A percentile compares a stretch with the other conserved stretches of the same genome.
These are phyloP conservation scores for Oxycera nigricornis DNA, from an alignment of 2,888 invertebrate species.

Conservation along the genomic window DNA sequence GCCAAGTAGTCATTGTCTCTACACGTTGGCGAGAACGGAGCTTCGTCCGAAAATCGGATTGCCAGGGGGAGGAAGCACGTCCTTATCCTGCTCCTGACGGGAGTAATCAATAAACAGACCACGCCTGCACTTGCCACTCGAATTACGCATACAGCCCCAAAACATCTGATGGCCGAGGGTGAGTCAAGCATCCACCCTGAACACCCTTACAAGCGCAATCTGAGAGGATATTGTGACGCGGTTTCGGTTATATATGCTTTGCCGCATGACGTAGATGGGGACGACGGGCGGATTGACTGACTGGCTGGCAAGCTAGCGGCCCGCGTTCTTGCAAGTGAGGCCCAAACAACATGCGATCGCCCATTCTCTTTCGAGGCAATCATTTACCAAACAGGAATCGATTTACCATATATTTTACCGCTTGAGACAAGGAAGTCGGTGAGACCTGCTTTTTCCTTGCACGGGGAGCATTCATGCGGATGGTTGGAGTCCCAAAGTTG, in stretches of 20 bases:
- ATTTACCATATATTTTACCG: constrained; percentile 41
- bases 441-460: constrained; percentile 15
- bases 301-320: neutral
- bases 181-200: constrained; percentile 6
- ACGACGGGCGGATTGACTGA: too few species aligned
- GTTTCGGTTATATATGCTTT: constrained; percentile 1
- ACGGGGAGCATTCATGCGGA: constrained; percentile 9
- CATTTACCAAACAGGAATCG: constrained; percentile 35
- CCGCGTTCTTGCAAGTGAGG: neutral
- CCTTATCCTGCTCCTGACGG: neutral
- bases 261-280: constrained; percentile 25
- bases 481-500: constrained; percentile 29
- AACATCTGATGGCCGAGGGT: neutral
- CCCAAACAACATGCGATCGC: neutral
- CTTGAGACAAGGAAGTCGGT: constrained; percentile 38
- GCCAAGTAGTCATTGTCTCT: neutral
- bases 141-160: constrained; percentile 39
- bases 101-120: constrained; percentile 46
- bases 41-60: constrained; percentile 12
- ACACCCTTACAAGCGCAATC: constrained; percentile 16
- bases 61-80: neutral
- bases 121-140: constrained; percentile 46
- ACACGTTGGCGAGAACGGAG: neutral
- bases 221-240: neutral
- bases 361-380: neutral